Conservation (phyloP, 2,888 invertebrate species). For the Aspidiotus destructor region DNA sequence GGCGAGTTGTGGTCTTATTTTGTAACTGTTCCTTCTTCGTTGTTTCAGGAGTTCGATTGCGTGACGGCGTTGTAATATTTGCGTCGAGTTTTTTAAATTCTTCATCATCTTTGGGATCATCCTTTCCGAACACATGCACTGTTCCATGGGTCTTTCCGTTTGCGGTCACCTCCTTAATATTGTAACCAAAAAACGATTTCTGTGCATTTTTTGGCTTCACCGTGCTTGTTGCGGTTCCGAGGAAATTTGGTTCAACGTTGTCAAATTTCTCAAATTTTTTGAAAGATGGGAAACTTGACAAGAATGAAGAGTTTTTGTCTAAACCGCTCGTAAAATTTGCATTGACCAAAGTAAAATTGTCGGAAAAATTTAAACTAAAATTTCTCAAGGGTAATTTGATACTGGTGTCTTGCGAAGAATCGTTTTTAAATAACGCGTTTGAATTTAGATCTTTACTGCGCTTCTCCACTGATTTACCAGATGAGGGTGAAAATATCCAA, state of each 20-base stretch:
- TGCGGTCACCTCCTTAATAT: slow-evolving; percentile 21
- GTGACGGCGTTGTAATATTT: neutral
- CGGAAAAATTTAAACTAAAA: neutral
- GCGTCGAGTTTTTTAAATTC: neutral
- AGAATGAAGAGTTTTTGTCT: neutral
- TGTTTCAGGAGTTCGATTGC: neutral
- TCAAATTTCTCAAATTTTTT: slow-evolving; percentile 4
- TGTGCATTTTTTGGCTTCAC: neutral
- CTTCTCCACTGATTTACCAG: neutral
- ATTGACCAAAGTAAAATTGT: neutral
- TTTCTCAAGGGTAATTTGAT: neutral
- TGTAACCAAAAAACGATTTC: slow-evolving; percentile 18
- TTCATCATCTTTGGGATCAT: slow-evolving; percentile 12
- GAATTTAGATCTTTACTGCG: neutral
- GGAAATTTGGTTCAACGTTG: neutral
- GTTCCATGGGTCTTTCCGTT: slow-evolving; percentile 21
- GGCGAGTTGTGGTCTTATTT: neutral
- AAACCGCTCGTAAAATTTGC: neutral
- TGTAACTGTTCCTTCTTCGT: neutral
- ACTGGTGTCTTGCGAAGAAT: too few species aligned
- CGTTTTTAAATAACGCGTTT: too few species aligned
- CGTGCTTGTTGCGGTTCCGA: neutral
- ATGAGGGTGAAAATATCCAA: slow-evolving; percentile 15
- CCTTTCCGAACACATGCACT: slow-evolving; percentile 22
- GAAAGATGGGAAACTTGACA: neutral